Base-by-base conservation (phyloP, 2,797 vertebrate genomes). In the Fistularia tabacaria region DNA sequence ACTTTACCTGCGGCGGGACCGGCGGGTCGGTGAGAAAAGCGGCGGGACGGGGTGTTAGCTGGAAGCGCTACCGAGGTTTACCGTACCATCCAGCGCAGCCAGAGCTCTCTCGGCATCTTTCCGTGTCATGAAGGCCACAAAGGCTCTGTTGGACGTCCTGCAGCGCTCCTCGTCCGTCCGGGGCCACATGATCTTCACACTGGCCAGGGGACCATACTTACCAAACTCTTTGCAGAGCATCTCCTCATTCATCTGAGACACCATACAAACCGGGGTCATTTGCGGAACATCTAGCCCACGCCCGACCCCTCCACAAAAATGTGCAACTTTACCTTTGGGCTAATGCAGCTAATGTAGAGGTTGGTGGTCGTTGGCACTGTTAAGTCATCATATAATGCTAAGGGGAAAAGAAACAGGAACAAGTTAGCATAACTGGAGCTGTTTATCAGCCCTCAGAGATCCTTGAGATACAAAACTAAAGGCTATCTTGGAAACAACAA, bases 141-240 rank as follows among this genome's bases (percentile, higher is more conserved):
- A 93, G 56, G 92, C 92, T 46, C 92, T 80, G 75, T 93, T 92
- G 11, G 90, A 90, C 40, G 89, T 90, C 64, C 92, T 66, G 47
- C 87, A 86, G 49, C 91, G 85, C 71, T 93, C 92, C 73, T 92
- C 91, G 0, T 92, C 92, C 0, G 89, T 92, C n/a, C 92, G 88
- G 7, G 92, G 92, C 92, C 92, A 93, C 92, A 93, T 93, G 9
- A 93, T 93, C 86, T 93, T 93, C 45, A 93, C 92, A 10, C 92
- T 93, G 64, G 92, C 92, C 73, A 93, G 81, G 0, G 92, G 92
- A 3, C 92, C 92, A 43, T 91, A 92, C 74, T 92, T 92, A 43
- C 91, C 90, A 61, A 93, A 93, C 83, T 93, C 92, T 81, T 92
- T 92, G 66, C 92, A 93, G 38, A 93, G 89, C 70, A 93, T 88